phyloP scores from a whole-genome alignment of 2,113 vertebrate species.

The Gopherus flavomarginatus region DNA sequence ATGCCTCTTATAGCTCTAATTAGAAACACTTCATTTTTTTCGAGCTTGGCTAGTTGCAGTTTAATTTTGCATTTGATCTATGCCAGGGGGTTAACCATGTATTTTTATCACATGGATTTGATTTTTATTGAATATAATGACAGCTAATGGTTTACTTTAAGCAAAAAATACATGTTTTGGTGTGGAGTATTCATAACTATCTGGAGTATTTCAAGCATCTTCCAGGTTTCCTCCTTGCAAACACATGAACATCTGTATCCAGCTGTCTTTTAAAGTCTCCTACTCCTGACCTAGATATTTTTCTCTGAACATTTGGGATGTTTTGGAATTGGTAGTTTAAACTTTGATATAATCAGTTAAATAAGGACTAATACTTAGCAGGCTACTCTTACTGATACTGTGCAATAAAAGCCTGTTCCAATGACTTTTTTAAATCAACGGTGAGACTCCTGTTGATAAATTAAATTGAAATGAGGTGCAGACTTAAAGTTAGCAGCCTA shows the following conservation, averaged over 20 bases:
- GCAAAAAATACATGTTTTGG: constrained; percentile 10
- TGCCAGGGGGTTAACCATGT: constrained; percentile 21
- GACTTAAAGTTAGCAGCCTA: not conserved
- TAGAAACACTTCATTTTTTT: not conserved
- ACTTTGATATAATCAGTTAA: not conserved
- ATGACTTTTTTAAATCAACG: fast-evolving
- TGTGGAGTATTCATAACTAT: constrained; percentile 32
- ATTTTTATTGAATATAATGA: not conserved
- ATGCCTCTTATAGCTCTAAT: not conserved
- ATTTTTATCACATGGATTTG: constrained; percentile 43
- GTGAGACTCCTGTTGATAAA: fast-evolving
- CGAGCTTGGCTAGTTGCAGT: not conserved
- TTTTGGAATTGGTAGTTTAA: constrained; percentile 24
- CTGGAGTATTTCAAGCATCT: constrained; percentile 64
- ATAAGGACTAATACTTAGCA: not conserved
- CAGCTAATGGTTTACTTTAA: constrained; percentile 52
- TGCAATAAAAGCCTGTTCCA: not conserved
- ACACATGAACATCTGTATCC: constrained; percentile 63
- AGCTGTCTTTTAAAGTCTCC: not conserved
- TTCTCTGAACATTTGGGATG: not conserved
- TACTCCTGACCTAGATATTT: constrained; percentile 3
- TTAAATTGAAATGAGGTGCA: not conserved
- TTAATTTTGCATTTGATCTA: not conserved
- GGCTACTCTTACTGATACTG: fast-evolving
- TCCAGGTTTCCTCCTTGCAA: constrained; percentile 12